Base-by-base conservation (phyloP, 92 coral and sea anemone species). In the Porites rus region DNA sequence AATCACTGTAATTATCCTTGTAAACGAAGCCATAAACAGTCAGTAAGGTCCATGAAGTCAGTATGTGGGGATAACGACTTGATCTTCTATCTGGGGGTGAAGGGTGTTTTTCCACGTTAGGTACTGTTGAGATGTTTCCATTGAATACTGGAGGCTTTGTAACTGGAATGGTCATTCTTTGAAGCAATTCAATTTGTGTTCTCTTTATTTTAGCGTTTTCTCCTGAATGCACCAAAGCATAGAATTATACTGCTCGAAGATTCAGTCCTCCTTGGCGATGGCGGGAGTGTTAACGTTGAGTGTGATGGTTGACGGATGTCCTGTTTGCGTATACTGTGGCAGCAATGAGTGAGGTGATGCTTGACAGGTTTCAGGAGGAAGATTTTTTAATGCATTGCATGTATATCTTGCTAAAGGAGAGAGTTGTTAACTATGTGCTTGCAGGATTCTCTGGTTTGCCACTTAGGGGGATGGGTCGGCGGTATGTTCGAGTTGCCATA, bases 31-130 rank as follows among this genome's bases (percentile, higher is more conserved):
- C 31, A 28, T 28, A 28, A 28, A 28, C 31, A 28, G 2, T 28
- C 31, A 28, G 31, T 28, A 28, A 28, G 31, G 31, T 28, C 31
- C 31, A 28, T 28, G 31, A 28, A 3, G 31, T 28, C 31, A 87
- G 69, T 93, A 82, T 54, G 76, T 82, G 7, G 96, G 89, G 11
- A 56, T 66, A 53, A 87, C 89, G 20, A 87, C 72, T 76, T 90
- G 85, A 17, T 89, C 92, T 79, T 88, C 94, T 9, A 88, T 88
- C 11, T 88, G 84, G 18, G 92, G 82, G 64, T 85, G 88, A 62
- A 92, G 89, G 58, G 92, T 88, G 51, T 70, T 84, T 68, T 81
- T 90, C 95, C 92, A 88, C 70, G 76, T 88, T 10, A 90, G 92
- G 28, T 79, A 88, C 20, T 89, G 86, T 28, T 17, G 89, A 77